Percentiles rank a stretch among this genome's conserved stretches.
These are phyloP conservation scores for Ligdia adustata DNA, from an alignment of 2,888 invertebrate genomes.

Conservation along the genomic window DNA sequence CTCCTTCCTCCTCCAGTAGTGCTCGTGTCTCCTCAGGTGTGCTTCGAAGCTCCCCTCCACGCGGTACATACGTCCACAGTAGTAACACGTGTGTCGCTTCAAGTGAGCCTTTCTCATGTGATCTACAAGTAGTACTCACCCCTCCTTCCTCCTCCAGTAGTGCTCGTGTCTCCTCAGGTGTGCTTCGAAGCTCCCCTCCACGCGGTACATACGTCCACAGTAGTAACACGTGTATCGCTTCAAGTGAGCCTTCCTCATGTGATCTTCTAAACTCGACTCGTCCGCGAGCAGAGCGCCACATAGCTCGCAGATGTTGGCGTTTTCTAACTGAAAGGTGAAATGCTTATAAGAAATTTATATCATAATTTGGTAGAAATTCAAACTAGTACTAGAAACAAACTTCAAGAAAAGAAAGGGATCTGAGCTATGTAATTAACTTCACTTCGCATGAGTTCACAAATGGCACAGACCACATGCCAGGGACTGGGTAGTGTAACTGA, in stretches of 20 bases:
- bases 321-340: conserved; percentile 30
- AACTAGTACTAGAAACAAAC: too few relatives aligned
- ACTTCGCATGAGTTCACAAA: too few relatives aligned
- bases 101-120: too few relatives aligned
- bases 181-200: conserved; percentile 57
- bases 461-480: too few relatives aligned
- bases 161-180: conserved; percentile 72
- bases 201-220: conserved; percentile 70
- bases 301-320: conserved; percentile 61
- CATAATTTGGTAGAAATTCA: too few relatives aligned
- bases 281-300: conserved; percentile 59
- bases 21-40: too few relatives aligned
- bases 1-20: conserved; percentile 36
- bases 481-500: too few relatives aligned
- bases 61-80: too few relatives aligned
- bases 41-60: too few relatives aligned
- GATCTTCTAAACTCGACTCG: conserved; percentile 50
- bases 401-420: too few relatives aligned
- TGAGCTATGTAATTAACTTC: too few relatives aligned
- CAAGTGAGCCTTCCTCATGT: conserved; percentile 57
- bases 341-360: background rate
- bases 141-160: conserved; percentile 31
- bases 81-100: too few relatives aligned
- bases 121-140: conserved; percentile 15
- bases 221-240: conserved; percentile 70